Conservation (phyloP, 2,113 vertebrate species). For the Burhinus oedicnemus region DNA sequence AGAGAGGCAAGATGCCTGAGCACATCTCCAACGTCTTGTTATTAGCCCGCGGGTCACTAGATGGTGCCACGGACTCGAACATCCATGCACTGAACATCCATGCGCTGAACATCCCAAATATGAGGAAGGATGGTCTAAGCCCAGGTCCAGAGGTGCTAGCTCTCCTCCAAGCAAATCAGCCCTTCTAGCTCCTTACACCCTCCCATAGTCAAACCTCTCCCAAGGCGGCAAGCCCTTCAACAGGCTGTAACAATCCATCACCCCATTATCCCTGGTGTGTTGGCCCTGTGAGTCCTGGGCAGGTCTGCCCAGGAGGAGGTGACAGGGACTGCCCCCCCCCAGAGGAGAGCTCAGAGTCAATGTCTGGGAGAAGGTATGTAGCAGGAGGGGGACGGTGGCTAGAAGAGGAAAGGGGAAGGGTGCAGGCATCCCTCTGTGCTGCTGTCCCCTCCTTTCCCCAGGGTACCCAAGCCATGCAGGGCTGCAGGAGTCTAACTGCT, state of each 20-base stretch:
- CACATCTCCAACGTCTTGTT: not conserved
- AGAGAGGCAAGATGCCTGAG: not conserved
- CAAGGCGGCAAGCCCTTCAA: not conserved
- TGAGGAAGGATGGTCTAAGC: not conserved
- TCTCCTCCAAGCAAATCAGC: not conserved
- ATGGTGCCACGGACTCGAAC: constrained; percentile 36
- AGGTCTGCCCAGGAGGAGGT: not conserved
- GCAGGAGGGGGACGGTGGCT: not conserved
- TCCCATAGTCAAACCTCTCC: not conserved
- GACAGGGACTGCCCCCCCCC: not conserved
- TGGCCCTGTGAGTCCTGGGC: not conserved
- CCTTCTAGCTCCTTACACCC: not conserved
- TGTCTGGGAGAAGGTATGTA: not conserved
- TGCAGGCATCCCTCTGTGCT: not conserved
- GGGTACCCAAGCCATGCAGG: not conserved
- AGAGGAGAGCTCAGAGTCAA: not conserved
- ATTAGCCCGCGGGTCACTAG: constrained; percentile 21
- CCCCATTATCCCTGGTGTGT: not conserved
- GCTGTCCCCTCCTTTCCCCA: not conserved
- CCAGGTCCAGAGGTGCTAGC: fast-evolving
- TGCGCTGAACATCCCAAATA: not conserved
- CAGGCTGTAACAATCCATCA: not conserved
- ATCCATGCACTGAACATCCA: not conserved
- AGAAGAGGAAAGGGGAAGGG: not conserved
- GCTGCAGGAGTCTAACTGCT: not conserved